Evolutionary conservation across 1,140 invertebrate species (phyloP), one percentile per base, ranked within the genome.

Genomic region (Trichogramma pretiosum): DNA sequence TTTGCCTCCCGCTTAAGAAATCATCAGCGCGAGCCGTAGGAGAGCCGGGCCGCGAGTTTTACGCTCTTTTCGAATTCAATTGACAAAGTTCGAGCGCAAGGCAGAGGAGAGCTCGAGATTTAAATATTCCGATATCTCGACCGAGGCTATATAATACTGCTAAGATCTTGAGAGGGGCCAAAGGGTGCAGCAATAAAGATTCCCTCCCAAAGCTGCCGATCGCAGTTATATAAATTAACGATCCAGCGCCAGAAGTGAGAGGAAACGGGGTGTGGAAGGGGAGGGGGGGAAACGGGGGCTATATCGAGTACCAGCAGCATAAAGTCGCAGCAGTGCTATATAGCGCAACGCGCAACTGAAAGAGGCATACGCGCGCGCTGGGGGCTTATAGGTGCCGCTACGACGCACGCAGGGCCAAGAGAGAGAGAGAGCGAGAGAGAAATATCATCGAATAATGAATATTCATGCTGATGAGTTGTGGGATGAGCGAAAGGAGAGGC

Each of bases 391-490:
- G 7, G 18, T 19, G 32, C 0, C 13, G 21, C 38, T 28, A 17
- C 23, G 46, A 55, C 36, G 43, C 17, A 34, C 53, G 48, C 55
- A 49, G 54, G 48, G 52, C 57, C 59, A 57, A 52, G 56, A 59
- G 66, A n/a, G n/a, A n/a, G n/a, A n/a, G n/a, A n/a, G n/a, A n/a
- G n/a, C n/a, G n/a, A n/a, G n/a, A n/a, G n/a, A 66, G 68, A 71
- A 72, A 72, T 70, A 70, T 72, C 68, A 70, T 72, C 67, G 64
- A 72, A 69, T 67, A 65, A 70, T 70, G 68, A 70, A 70, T 72
- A 70, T 70, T 70, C 67, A 72, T 70, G 67, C 58, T 62, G 65
- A 72, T 68, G 67, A 69, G 67, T 68, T 62, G 65, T 59, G 61
- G 60, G 62, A 64, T n/a, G n/a, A n/a, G 59, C 58, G n/a, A n/a